These are phyloP conservation scores for Calycopis cecrops DNA, from an alignment of 1,140 invertebrate species.

Conservation along the genomic window DNA sequence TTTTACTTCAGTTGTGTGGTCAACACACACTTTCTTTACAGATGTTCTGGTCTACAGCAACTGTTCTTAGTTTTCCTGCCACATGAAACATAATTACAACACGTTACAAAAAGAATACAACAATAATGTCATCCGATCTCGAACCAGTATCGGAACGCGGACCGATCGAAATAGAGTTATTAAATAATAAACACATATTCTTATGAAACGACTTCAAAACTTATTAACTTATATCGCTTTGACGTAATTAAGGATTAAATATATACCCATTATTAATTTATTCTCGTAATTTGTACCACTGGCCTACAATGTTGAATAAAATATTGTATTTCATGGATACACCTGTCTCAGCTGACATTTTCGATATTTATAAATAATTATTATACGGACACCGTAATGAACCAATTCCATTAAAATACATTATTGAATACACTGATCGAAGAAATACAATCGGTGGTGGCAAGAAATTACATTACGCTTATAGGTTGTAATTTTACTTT, in stretches of 20 bases:
- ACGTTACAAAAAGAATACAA: too few relatives aligned
- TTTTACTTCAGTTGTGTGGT: too few relatives aligned
- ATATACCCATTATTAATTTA: conserved; percentile 30
- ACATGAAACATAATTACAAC: too few relatives aligned
- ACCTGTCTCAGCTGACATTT: conserved; percentile 35
- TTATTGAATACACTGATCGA: conserved; percentile 12
- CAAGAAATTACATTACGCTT: too few relatives aligned
- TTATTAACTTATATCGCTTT: conserved; percentile 20
- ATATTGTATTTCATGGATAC: conserved; percentile 37
- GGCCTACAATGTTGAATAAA: conserved; percentile 36
- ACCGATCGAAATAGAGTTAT: conserved; percentile 7
- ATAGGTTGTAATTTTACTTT: too few relatives aligned
- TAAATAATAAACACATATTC: conserved; percentile 14
- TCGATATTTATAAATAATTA: conserved; percentile 42
- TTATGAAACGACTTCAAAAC: conserved; percentile 16
- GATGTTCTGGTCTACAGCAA: too few relatives aligned
- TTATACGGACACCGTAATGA: conserved; percentile 25
- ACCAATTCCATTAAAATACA: conserved; percentile 24
- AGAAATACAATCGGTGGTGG: background rate
- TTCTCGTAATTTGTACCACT: conserved; percentile 30
- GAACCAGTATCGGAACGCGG: background rate
- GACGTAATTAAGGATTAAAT: conserved; percentile 30
- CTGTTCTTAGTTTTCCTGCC: too few relatives aligned
- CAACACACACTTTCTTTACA: too few relatives aligned
- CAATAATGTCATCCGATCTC: too few relatives aligned